phyloP scores from a whole-genome alignment of 2,113 vertebrate species.

The Probosciger aterrimus region DNA sequence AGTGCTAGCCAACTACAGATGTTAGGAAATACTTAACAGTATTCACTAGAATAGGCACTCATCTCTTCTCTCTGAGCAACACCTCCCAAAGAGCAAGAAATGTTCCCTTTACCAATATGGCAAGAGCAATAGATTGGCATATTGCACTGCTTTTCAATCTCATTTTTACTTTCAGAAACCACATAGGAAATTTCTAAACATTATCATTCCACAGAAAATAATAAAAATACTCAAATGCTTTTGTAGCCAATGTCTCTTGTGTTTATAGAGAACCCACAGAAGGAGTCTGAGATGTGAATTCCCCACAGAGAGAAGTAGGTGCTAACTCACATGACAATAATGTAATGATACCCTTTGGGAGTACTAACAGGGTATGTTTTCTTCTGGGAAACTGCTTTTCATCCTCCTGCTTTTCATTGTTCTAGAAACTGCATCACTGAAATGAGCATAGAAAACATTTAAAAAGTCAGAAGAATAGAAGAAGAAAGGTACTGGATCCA shows the following conservation, averaged over 20 bases:
- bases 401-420: background rate
- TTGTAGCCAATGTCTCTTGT: background rate
- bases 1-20: background rate
- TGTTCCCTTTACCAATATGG: background rate
- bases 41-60: background rate
- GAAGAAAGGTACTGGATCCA: background rate
- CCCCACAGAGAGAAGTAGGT: background rate
- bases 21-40: background rate
- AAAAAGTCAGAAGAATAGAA: background rate
- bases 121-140: background rate
- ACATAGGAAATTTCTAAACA: background rate
- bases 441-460: background rate
- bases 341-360: background rate
- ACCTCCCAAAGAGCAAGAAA: background rate
- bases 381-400: background rate
- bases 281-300: background rate
- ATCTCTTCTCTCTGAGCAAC: background rate
- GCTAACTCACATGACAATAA: background rate
- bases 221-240: background rate
- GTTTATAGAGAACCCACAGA: background rate
- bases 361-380: background rate
- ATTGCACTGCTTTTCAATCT: background rate
- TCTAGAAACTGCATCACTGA: background rate
- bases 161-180: background rate
- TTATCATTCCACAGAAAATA: background rate